Evolutionary conservation across 92 coral and sea anemone species (phyloP).

Genomic region (Epizoanthus illoricatus): DNA sequence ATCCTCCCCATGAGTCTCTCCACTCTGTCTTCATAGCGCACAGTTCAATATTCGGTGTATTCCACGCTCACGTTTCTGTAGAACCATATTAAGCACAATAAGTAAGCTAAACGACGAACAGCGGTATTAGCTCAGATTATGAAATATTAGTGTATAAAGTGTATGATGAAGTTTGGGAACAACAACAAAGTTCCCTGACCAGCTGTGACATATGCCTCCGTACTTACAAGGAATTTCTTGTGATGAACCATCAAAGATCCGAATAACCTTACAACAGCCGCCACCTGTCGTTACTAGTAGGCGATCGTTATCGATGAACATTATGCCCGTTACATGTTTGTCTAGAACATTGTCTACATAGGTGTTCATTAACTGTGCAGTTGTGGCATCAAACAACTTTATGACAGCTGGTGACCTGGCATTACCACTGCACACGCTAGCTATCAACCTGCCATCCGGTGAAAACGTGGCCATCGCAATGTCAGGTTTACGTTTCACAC

Average conservation of each 20-base stretch:
- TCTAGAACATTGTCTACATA: not conserved
- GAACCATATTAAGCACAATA: no score
- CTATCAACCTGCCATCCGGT: not conserved
- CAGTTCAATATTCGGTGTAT: no score
- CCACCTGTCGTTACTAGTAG: not conserved
- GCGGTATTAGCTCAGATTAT: not conserved
- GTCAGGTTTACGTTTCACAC: rapidly evolving
- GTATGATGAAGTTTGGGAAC: not conserved
- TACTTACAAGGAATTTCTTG: not conserved
- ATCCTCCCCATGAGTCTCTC: conserved; percentile 35
- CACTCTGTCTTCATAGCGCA: no score
- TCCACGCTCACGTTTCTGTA: no score
- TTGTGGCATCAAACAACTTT: no score
- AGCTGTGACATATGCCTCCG: not conserved
- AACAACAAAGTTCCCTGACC: not conserved
- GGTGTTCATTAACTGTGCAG: not conserved
- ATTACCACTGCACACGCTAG: not conserved
- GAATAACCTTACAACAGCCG: not conserved
- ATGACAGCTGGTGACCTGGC: not conserved
- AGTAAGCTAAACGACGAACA: no score
- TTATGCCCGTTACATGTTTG: not conserved
- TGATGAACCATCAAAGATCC: not conserved
- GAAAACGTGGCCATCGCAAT: not conserved
- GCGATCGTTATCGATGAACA: not conserved
- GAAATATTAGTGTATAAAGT: not conserved